Conservation (phyloP, 2,888 invertebrate species). For the Linnaemya vulpina region DNA sequence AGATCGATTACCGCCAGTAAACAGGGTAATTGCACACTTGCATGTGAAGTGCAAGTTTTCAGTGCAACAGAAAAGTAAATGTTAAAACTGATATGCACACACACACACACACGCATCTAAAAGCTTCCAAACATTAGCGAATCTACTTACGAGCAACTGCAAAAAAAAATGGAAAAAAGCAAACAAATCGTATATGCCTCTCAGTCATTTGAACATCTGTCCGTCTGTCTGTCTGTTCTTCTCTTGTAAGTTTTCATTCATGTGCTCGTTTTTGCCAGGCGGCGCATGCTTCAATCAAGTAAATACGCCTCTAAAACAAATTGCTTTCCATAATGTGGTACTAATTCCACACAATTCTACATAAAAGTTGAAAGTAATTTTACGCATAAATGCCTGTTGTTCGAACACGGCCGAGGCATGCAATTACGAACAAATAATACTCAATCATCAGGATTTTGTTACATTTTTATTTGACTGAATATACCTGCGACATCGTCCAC, state of each 20-base stretch:
- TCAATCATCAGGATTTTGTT: too few species aligned
- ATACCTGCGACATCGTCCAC: too few species aligned
- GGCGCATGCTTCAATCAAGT: slow-evolving; percentile 60
- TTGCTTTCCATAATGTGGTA: slow-evolving; percentile 36
- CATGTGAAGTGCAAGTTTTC: slow-evolving; percentile 49
- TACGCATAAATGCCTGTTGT: slow-evolving; percentile 35
- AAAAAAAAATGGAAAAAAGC: too few species aligned
- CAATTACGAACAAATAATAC: too few species aligned
- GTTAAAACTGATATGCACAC: neutral
- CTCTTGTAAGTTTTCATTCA: neutral
- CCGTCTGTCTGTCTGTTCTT: neutral
- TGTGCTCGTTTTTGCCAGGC: slow-evolving; percentile 10
- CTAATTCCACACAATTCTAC: too few species aligned
- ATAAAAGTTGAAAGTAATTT: slow-evolving; percentile 48
- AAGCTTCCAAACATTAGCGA: neutral
- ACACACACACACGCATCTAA: neutral
- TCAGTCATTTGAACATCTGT: slow-evolving; percentile 20
- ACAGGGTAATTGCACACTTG: slow-evolving; percentile 71
- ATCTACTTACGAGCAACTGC: neutral
- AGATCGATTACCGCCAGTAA: slow-evolving; percentile 71
- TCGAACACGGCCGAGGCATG: too few species aligned
- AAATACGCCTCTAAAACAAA: slow-evolving; percentile 60
- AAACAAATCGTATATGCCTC: slow-evolving; percentile 11
- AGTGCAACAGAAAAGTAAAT: neutral
- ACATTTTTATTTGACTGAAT: too few species aligned